Evolutionary conservation across 2,888 invertebrate species (phyloP).

Genomic region (Sinotaia quadrata): DNA sequence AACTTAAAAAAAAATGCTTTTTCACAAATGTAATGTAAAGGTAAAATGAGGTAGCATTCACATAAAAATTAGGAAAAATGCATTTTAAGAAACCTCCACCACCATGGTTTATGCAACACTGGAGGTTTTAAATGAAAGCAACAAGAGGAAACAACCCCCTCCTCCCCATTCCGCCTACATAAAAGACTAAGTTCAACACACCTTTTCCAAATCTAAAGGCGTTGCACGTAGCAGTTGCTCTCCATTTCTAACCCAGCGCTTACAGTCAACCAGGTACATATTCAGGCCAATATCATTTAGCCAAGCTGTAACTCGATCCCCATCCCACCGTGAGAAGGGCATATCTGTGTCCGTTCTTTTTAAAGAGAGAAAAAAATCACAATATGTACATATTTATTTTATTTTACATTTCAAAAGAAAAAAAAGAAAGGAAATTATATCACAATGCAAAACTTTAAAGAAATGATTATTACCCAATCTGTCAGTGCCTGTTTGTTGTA

Average conservation of each 20-base stretch:
- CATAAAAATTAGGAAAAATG: too few relatives aligned
- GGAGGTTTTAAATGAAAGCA: neutral
- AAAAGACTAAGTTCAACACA: too few relatives aligned
- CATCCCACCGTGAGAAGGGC: constrained; percentile 86
- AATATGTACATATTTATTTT: too few relatives aligned
- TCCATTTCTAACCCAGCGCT: constrained; percentile 87
- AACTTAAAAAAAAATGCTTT: too few relatives aligned
- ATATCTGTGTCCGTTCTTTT: constrained; percentile 78
- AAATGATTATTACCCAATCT: neutral
- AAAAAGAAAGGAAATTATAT: neutral
- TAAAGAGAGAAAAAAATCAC: too few relatives aligned
- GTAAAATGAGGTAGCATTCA: too few relatives aligned
- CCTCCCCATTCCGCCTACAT: neutral
- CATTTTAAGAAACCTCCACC: too few relatives aligned
- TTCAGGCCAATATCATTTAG: constrained; percentile 71
- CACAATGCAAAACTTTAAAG: too few relatives aligned
- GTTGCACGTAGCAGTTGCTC: constrained; percentile 84
- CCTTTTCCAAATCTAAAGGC: constrained; percentile 88
- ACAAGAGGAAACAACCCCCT: neutral
- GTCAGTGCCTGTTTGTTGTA: neutral
- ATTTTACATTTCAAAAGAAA: too few relatives aligned
- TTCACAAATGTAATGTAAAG: too few relatives aligned
- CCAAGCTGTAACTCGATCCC: constrained; percentile 77
- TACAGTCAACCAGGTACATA: constrained; percentile 84
- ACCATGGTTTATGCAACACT: neutral